Conservation (phyloP, 2,797 vertebrate species). For the Acipenser ruthenus region DNA sequence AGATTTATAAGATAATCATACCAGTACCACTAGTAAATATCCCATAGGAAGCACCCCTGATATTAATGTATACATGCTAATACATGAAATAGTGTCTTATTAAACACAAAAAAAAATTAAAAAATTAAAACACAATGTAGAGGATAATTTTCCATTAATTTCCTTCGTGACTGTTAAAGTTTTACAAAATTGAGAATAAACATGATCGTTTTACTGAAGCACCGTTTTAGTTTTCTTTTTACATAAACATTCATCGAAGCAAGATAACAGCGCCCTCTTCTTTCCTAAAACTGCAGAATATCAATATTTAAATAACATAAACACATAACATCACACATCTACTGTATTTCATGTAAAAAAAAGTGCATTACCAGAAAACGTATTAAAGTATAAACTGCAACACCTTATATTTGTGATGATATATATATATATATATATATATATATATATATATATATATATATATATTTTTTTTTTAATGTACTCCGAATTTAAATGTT, state of each 20-base stretch:
- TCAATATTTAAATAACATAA: not conserved
- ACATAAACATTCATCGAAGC: not conserved
- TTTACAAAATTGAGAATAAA: not conserved
- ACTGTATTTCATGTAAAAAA: not conserved
- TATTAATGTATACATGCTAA: too few relatives aligned
- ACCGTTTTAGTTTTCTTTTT: not conserved
- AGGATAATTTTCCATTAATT: not conserved
- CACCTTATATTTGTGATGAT: not conserved
- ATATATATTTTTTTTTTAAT: too few relatives aligned
- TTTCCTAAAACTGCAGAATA: slow-evolving; percentile 6
- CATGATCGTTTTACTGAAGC: too few relatives aligned
- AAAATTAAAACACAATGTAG: not conserved
- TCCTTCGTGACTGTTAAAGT: not conserved
- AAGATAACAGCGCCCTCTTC: slow-evolving; percentile 34
- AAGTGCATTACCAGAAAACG: not conserved
- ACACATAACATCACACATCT: not conserved
- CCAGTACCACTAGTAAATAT: too few relatives aligned
- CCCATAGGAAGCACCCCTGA: too few relatives aligned
- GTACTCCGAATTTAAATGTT: too few relatives aligned
- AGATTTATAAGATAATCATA: too few relatives aligned
- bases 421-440: not conserved
- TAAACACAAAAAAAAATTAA: not conserved
- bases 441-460: not conserved
- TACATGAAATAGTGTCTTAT: too few relatives aligned
- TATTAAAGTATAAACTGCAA: not conserved